Base-by-base conservation (phyloP, 1,140 invertebrate genomes). In the Drosophila tani region DNA sequence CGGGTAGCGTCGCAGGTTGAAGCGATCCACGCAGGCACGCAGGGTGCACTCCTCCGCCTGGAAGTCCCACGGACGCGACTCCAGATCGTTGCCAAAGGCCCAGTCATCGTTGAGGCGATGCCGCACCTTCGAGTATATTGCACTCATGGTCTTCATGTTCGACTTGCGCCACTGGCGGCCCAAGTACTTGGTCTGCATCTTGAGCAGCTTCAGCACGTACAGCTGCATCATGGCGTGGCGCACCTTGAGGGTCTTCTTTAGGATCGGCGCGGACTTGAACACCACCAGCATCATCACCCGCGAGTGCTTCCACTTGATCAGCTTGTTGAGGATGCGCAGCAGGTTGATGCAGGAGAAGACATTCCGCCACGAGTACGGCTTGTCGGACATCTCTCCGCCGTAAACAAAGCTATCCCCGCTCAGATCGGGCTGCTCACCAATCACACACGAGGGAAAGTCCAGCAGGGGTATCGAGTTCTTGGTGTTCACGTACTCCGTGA, bases 221-320 rank as follows among this genome's bases (percentile, higher is more conserved):
- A 99, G 94, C 93, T 99, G 99, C 95, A 99, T 98, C 95, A 99
- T 97, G 2, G 98, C 97, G 93, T 99, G 98, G 59, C 97, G 95
- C 1, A 98, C 97, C 95, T 99, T 99, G 11, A 99, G 94, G 8
- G 98, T 98, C 76, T 98, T 95, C 93, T 99, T 99, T 43, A 99
- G 94, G 80, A 99, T 99, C 0, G 99, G 99, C 8, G 99, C 98
- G 53, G 99, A 99, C 94, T 99, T 99, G 93, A 99, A 99, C 2
- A 99, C 98, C 50, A 99, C 99, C 51, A 99, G 94, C 98, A 99
- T 99, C 98, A 99, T 99, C 32, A 99, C 99, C 78, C 99, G 95
- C 27, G 98, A 99, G 93, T 99, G 98, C 93, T 99, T 99, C 98
- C 98, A 99, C 93, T 99, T 99, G 38, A 98, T 99, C 45, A 99